phyloP scores from a whole-genome alignment of 2,888 invertebrate genomes.

The Rhabditoides inermis region DNA sequence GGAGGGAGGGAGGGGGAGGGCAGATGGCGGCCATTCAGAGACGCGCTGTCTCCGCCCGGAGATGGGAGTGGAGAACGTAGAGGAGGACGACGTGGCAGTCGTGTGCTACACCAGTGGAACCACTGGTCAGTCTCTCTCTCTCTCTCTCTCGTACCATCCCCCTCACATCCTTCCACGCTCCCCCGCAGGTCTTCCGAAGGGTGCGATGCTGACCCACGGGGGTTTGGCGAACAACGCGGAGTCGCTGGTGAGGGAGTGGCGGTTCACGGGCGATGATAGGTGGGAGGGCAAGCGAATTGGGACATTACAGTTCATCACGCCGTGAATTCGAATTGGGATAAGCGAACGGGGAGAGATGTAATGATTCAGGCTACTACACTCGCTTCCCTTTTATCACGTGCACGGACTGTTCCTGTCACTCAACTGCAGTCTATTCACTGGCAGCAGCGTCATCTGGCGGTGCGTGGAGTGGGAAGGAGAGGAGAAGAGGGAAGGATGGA shows the following conservation, averaged over 20 bases:
- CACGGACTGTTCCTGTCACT: conserved; percentile 49
- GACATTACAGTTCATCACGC: too few species aligned
- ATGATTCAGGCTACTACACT: conserved; percentile 38
- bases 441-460: conserved; percentile 44
- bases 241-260: conserved; percentile 38
- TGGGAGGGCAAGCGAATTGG: too few species aligned
- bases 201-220: conserved; percentile 50
- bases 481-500: too few species aligned
- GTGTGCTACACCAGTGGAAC: conserved; percentile 52
- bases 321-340: too few species aligned
- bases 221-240: conserved; percentile 39
- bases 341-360: too few species aligned
- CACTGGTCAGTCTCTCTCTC: conserved; percentile 39
- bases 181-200: conserved; percentile 47
- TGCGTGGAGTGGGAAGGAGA: too few species aligned
- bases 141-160: too few species aligned
- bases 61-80: conserved; percentile 36
- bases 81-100: conserved; percentile 34
- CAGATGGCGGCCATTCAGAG: too few species aligned
- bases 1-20: too few species aligned
- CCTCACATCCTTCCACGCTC: too few species aligned
- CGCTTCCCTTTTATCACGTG: conserved; percentile 50
- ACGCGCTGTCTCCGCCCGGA: too few species aligned
- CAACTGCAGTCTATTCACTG: conserved; percentile 42
- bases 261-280: conserved; percentile 33